A percentile compares a stretch with the other conserved stretches of the same genome.
Evolutionary conservation across 1,140 invertebrate genomes (phyloP).

Genomic region (Lutraria rhynchaena): DNA sequence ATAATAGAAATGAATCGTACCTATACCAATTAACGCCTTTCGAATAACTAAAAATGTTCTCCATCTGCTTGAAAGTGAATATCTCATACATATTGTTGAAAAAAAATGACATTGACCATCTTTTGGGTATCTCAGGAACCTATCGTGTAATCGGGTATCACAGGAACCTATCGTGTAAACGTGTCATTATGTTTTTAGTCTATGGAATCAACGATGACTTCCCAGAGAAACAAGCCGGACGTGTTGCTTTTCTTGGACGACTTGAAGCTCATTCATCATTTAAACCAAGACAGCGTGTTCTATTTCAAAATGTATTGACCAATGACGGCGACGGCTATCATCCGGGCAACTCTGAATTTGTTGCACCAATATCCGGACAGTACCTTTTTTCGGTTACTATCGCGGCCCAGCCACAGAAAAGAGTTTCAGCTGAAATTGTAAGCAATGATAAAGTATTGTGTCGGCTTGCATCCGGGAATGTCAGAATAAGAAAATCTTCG

Average conservation of each 20-base stretch:
- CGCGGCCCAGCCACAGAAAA: slow-evolving; percentile 26
- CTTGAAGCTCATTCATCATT: background rate
- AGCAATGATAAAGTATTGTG: slow-evolving; percentile 3
- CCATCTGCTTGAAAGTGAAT: too few relatives aligned
- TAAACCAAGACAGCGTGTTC: background rate
- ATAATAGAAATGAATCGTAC: too few relatives aligned
- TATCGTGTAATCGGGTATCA: too few relatives aligned
- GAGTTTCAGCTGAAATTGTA: slow-evolving; percentile 26
- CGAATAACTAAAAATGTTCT: too few relatives aligned
- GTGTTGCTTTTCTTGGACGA: slow-evolving; percentile 11
- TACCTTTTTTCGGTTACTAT: slow-evolving; percentile 36
- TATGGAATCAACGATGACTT: background rate
- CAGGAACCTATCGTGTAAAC: too few relatives aligned
- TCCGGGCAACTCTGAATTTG: background rate
- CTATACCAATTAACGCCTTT: too few relatives aligned
- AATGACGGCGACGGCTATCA: slow-evolving; percentile 33
- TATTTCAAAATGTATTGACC: slow-evolving; percentile 23
- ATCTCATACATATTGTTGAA: too few relatives aligned
- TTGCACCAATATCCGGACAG: slow-evolving; percentile 5
- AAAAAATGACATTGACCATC: too few relatives aligned
- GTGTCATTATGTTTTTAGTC: background rate
- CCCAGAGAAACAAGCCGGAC: too few relatives aligned
- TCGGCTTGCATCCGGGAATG: slow-evolving; percentile 11
- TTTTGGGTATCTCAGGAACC: too few relatives aligned
- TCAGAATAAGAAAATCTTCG: slow-evolving; percentile 1